These are phyloP conservation scores for Gymnoscopelus microlampas DNA, from an alignment of 2,797 vertebrate species.

Conservation along the genomic window DNA sequence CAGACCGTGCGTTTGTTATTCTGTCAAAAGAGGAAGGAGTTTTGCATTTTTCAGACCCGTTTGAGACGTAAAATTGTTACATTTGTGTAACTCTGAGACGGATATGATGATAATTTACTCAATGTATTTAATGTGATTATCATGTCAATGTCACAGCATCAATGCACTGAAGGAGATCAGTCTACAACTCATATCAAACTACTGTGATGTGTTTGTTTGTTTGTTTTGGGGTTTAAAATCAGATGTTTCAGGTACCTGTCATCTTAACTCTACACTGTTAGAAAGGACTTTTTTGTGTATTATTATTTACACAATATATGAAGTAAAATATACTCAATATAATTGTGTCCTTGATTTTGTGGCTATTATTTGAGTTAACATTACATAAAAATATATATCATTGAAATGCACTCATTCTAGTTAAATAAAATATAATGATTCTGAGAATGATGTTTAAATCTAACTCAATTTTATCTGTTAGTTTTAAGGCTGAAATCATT, in stretches of 20 bases:
- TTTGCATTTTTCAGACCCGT: conserved; percentile 38
- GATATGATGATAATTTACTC: conserved; percentile 21
- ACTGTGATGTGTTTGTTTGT: no score
- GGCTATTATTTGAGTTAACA: not conserved
- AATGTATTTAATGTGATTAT: conserved; percentile 45
- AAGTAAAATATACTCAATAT: conserved; percentile 3
- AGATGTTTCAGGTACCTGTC: no score
- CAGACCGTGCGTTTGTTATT: no score
- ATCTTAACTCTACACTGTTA: no score
- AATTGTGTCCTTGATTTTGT: conserved; percentile 4
- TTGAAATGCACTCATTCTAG: no score
- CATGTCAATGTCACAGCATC: conserved; percentile 10
- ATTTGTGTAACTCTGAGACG: conserved; percentile 6
- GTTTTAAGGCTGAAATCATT: not conserved
- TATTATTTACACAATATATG: not conserved
- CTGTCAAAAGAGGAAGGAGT: not conserved
- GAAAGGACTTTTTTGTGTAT: not conserved
- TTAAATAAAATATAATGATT: conserved; percentile 3
- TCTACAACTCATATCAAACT: conserved; percentile 6
- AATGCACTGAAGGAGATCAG: not conserved
- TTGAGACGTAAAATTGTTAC: not conserved
- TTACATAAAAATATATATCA: not conserved
- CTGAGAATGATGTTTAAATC: not conserved
- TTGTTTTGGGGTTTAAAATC: no score
- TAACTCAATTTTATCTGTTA: conserved; percentile 4